phyloP scores from a whole-genome alignment of 2,797 vertebrate species.

The Pristis pectinata region DNA sequence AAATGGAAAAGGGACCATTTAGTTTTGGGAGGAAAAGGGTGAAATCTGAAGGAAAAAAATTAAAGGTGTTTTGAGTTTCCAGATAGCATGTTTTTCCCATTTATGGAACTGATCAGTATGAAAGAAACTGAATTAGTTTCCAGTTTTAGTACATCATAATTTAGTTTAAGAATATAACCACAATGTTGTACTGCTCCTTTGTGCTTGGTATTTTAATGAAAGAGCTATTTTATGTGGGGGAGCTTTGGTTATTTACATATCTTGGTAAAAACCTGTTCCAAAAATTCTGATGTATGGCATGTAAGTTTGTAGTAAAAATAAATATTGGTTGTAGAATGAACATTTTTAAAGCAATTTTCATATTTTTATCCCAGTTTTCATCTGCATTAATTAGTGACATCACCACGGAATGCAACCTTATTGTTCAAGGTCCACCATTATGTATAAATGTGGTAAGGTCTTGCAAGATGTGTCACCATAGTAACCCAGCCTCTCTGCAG shows the following conservation, averaged over 20 bases:
- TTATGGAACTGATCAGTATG: background rate
- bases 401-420: background rate
- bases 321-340: background rate
- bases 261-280: background rate
- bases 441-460: background rate
- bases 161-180: background rate
- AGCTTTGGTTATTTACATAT: background rate
- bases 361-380: background rate
- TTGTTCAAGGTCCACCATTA: background rate
- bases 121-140: background rate
- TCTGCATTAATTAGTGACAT: background rate
- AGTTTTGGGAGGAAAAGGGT: background rate
- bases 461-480: slow-evolving; percentile 23
- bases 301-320: background rate
- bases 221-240: background rate
- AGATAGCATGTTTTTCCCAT: background rate
- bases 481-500: slow-evolving; percentile 10
- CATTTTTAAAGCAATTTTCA: background rate
- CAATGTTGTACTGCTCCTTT: background rate
- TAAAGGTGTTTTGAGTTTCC: background rate
- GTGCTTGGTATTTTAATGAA: background rate
- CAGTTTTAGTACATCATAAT: background rate
- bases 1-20: background rate
- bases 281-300: background rate
- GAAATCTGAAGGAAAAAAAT: background rate